Conservation (phyloP, 2,797 vertebrate genomes). For the Nothura maculosa region DNA sequence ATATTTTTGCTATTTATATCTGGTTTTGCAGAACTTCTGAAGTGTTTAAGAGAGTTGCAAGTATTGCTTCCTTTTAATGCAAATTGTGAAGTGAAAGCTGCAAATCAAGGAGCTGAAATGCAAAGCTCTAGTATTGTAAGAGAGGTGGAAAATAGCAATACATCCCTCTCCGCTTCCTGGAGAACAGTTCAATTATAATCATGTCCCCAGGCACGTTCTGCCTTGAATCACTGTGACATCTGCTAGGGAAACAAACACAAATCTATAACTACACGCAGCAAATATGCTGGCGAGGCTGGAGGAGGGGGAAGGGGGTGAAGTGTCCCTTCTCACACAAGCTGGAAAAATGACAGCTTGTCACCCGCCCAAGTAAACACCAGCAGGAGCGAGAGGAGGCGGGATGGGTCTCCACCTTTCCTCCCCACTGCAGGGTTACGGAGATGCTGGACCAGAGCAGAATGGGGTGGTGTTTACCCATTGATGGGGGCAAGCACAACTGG, state of each 20-base stretch:
- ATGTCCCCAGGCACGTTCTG: slow-evolving; percentile 31
- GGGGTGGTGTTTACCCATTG: background rate
- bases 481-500: background rate
- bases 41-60: background rate
- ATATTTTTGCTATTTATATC: background rate
- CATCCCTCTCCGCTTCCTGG: background rate
- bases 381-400: background rate
- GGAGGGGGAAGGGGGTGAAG: background rate
- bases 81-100: background rate
- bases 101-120: background rate
- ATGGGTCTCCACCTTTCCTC: slow-evolving; percentile 5
- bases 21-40: background rate
- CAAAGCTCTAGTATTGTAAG: background rate
- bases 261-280: slow-evolving; percentile 26
- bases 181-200: slow-evolving; percentile 15
- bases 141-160: background rate
- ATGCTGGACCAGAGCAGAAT: background rate
- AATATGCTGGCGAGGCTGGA: slow-evolving; percentile 5
- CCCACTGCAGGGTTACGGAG: background rate
- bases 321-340: slow-evolving; percentile 28
- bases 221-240: slow-evolving; percentile 39
- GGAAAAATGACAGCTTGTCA: slow-evolving; percentile 46
- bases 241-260: slow-evolving; percentile 49
- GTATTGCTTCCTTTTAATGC: background rate
- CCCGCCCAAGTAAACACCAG: slow-evolving; percentile 9